Base-by-base conservation (phyloP, 2,888 invertebrate genomes). In the Brachyptera putata region DNA sequence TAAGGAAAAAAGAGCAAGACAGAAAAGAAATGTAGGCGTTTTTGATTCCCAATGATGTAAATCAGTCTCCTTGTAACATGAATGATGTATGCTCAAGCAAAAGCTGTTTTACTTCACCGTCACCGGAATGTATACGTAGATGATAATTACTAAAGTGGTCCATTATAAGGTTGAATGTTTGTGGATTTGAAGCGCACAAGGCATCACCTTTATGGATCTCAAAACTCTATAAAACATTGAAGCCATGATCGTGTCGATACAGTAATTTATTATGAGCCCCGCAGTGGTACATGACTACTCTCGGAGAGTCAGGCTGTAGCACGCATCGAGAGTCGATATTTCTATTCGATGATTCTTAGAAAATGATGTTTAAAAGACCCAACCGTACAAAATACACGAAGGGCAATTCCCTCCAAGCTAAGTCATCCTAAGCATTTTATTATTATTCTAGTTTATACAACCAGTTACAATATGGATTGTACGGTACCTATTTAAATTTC, bases 181-280 rank as follows among this genome's bases (percentile, higher is more conserved):
- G 46, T 46, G 46, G 46, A 46, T 46, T 46, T 24, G 4, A 41
- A 21, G 22, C 46, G 22, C 46, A n/a, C n/a, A 41, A 41, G 21
- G 41, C n/a, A 46, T 46, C 46, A 46, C 46, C 46, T 46, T 46
- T 46, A 46, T 46, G 46, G 46, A 46, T 46, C 46, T 46, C n/a
- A 30, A 30, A 30, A n/a, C 46, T n/a, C 21, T 46, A 46, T 46
- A 46, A 46, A 46, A 46, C 46, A 46, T 13, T 46, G 24, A 24
- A 9, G 22, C 7, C 7, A 22, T 24, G 46, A 46, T 46, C 46
- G 46, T 46, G 46, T 46, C 46, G 46, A 46, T 46, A 21, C 22
- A 24, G 46, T 46, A 46, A 46, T 46, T 46, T 46, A 46, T 46
- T 46, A 46, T 2, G 46, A 24, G 46, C 46, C 46, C 46, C 24